Evolutionary conservation across 1,140 invertebrate genomes (phyloP), one percentile per base, ranked within the genome.

Genomic region (Platyscapa corneri): DNA sequence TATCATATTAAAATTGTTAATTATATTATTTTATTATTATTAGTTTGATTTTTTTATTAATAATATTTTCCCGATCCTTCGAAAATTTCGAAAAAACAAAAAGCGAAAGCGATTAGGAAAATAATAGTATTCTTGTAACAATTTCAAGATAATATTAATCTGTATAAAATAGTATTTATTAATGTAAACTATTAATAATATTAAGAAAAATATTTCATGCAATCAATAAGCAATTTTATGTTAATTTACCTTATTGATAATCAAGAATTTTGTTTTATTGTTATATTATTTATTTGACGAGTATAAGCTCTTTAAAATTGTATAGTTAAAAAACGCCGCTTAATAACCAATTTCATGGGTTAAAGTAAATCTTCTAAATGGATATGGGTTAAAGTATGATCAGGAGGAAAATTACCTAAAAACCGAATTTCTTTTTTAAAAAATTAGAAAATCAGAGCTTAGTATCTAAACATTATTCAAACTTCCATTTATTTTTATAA

Each of bases 1-100:
- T 64, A 64, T 82, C 49, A 49, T 65, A 60, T 83, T 53, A 56
- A 83, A 75, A 42, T 78, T 83, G 39, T 76, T 84, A 84, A 78
- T 77, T 84, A 67, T 84, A 67, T 67, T 78, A 67, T 78, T 78
- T 78, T 79, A 64, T 60, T 72, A 78, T 37, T 72, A 82, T 34
- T n/a, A n/a, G n/a, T 42, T 42, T 18, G 46, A 65, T 70, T 49
- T 82, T 82, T 49, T 84, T 84, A 42, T 85, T 80, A 27, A 84
- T 49, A 46, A 32, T 80, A 64, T 85, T 80, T 39, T 80, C 34
- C 42, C 42, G 7, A 46, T 56, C 60, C 60, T 42, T 72, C 1
- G 23, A 34, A 34, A 72, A 42, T 18, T 30, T 81, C 16, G 53
- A 7, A 60, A 67, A 2, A 27, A 60, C 3, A 42, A 32, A 60